Evolutionary conservation across 2,888 invertebrate genomes (phyloP).

Genomic region (Xanthia togata): DNA sequence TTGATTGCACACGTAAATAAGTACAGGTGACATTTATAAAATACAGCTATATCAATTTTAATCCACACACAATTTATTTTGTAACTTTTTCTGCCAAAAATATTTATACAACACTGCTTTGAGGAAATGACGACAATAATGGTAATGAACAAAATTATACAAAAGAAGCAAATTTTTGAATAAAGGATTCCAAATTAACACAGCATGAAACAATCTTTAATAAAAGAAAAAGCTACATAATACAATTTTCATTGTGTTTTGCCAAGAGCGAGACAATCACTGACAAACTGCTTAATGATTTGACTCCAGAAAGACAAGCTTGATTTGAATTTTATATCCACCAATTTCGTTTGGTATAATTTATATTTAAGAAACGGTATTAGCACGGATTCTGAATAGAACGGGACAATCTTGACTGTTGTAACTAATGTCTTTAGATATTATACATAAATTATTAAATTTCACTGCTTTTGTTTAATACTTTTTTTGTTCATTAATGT

Average conservation of each 20-base stretch:
- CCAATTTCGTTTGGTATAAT: constrained; percentile 53
- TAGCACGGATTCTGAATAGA: constrained; percentile 33
- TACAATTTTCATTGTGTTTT: constrained; percentile 45
- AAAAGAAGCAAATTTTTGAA: constrained; percentile 47
- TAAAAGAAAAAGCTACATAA: constrained; percentile 32
- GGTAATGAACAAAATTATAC: constrained; percentile 44
- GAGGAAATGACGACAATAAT: constrained; percentile 34
- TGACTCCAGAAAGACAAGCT: constrained; percentile 49
- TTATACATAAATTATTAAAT: neutral
- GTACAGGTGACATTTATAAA: neutral
- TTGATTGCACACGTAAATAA: neutral
- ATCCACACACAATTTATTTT: neutral
- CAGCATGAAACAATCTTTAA: constrained; percentile 36
- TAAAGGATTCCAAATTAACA: constrained; percentile 60
- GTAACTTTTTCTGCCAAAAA: constrained; percentile 1
- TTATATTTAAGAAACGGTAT: constrained; percentile 47
- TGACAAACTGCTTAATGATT: constrained; percentile 70
- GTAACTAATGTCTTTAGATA: constrained; percentile 33
- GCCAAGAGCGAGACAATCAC: constrained; percentile 57
- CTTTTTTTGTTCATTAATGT: too few species aligned
- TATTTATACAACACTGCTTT: constrained; percentile 1
- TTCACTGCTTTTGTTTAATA: too few species aligned
- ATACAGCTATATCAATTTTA: neutral
- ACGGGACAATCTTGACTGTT: constrained; percentile 13
- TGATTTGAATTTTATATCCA: constrained; percentile 65